Evolutionary conservation across 2,888 invertebrate genomes (phyloP).

Genomic region (Elaeidobius kamerunicus): DNA sequence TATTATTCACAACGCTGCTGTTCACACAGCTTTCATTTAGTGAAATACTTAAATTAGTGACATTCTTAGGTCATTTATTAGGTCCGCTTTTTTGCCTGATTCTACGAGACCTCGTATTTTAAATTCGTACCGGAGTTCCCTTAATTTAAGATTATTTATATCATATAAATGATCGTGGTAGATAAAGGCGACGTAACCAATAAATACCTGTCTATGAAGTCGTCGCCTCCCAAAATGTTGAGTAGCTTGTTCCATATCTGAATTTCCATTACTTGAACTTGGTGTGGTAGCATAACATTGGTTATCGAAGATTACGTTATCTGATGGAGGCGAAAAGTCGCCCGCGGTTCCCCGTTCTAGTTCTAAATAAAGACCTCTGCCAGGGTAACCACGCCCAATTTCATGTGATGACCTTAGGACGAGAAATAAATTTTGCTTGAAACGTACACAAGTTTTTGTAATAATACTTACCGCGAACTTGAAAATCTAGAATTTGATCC

Average conservation of each 20-base stretch:
- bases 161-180: too few relatives aligned
- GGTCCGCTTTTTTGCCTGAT: too few relatives aligned
- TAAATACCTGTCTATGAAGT: slow-evolving; percentile 60
- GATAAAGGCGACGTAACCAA: not conserved
- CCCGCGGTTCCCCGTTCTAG: slow-evolving; percentile 64
- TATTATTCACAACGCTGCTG: not conserved
- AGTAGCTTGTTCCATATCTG: slow-evolving; percentile 75
- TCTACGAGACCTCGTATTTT: too few relatives aligned
- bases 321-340: slow-evolving; percentile 81
- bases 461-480: slow-evolving; percentile 55
- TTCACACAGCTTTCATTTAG: too few relatives aligned
- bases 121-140: too few relatives aligned
- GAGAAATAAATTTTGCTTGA: slow-evolving; percentile 10
- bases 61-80: too few relatives aligned
- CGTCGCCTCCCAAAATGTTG: slow-evolving; percentile 60
- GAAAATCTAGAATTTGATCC: slow-evolving; percentile 62
- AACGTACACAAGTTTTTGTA: not conserved
- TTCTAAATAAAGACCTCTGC: slow-evolving; percentile 74
- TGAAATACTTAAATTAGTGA: too few relatives aligned
- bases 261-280: slow-evolving; percentile 90
- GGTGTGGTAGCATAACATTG: slow-evolving; percentile 94
- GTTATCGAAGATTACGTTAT: slow-evolving; percentile 92
- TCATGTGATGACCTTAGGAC: slow-evolving; percentile 65
- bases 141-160: too few relatives aligned
- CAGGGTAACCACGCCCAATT: slow-evolving; percentile 68